Evolutionary conservation across 2,888 invertebrate species (phyloP).

Genomic region (Dicycla oo): DNA sequence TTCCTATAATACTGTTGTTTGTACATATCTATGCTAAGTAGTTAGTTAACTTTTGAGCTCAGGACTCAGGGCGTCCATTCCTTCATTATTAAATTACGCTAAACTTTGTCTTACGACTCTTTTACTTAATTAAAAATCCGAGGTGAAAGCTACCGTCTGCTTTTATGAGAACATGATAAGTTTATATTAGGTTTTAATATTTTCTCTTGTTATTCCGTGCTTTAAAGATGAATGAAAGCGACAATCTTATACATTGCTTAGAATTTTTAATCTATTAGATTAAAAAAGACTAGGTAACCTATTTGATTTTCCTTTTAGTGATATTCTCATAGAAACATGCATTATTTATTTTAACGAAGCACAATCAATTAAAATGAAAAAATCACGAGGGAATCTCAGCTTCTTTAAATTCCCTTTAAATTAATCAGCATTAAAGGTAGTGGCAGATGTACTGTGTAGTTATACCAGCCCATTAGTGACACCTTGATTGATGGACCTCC

Average conservation of each 20-base stretch:
- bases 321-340: background rate
- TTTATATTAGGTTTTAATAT: slow-evolving; percentile 46
- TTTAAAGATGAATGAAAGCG: slow-evolving; percentile 24
- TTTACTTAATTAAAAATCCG: slow-evolving; percentile 65
- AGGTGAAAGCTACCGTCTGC: slow-evolving; percentile 49
- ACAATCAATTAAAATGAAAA: background rate
- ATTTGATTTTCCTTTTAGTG: background rate
- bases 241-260: background rate
- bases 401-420: slow-evolving; percentile 44
- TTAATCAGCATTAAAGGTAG: slow-evolving; percentile 57
- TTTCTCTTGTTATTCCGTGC: slow-evolving; percentile 27
- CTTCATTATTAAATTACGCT: slow-evolving; percentile 62
- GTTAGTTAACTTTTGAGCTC: slow-evolving; percentile 54
- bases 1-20: slow-evolving; percentile 37
- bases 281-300: background rate
- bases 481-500: slow-evolving; percentile 74
- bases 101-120: slow-evolving; percentile 55
- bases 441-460: slow-evolving; percentile 45
- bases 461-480: slow-evolving; percentile 65
- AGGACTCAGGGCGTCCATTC: slow-evolving; percentile 42
- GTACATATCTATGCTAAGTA: slow-evolving; percentile 51
- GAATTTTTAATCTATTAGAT: background rate
- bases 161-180: slow-evolving; percentile 50
- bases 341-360: background rate
- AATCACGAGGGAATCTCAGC: background rate